phyloP scores from a whole-genome alignment of 2,113 vertebrate species.

The Girardinichthys multiradiatus region DNA sequence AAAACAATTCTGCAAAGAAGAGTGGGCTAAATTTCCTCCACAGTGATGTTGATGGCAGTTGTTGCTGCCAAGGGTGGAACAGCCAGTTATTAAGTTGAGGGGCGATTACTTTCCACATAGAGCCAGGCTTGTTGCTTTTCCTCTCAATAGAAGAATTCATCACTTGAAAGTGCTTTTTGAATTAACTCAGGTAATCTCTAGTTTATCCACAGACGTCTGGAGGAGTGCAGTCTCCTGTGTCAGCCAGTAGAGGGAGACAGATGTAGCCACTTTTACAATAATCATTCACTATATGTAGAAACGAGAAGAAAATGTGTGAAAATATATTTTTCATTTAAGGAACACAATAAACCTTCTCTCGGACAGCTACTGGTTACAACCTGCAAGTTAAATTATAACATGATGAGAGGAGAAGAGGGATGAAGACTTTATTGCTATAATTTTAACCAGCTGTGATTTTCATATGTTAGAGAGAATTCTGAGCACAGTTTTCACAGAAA shows the following conservation, averaged over 20 bases:
- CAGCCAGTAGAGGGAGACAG: constrained; percentile 45
- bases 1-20: too few species aligned
- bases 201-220: background rate
- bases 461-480: background rate
- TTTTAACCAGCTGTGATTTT: background rate
- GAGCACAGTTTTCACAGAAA: background rate
- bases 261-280: background rate
- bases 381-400: background rate
- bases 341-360: background rate
- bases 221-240: background rate
- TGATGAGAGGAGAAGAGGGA: background rate
- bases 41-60: too few species aligned
- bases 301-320: background rate
- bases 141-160: too few species aligned
- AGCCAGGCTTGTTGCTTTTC: too few species aligned
- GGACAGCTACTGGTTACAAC: background rate
- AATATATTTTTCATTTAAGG: background rate
- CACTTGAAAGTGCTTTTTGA: too few species aligned
- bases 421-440: background rate
- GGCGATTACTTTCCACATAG: too few species aligned
- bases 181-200: too few species aligned
- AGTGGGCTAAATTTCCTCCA: too few species aligned
- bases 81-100: too few species aligned
- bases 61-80: too few species aligned
- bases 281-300: background rate